These are phyloP conservation scores for Samia ricini DNA, from an alignment of 1,140 invertebrate genomes.

Conservation along the genomic window DNA sequence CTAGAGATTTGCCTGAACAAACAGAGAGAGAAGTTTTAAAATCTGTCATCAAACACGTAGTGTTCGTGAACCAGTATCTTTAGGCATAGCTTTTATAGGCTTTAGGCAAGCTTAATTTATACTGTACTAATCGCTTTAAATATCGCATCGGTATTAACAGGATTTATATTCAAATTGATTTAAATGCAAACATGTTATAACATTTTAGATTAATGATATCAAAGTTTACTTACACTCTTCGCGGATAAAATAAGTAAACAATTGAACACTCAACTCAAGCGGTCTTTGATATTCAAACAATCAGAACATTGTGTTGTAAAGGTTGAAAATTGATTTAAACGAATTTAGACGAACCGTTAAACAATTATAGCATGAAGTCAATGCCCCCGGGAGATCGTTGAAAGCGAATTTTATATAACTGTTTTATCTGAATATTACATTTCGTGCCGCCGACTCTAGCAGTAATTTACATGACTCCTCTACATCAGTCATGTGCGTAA, in stretches of 20 bases:
- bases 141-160: too few relatives aligned
- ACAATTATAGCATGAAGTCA: background rate
- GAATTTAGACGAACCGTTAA: background rate
- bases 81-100: too few relatives aligned
- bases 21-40: too few relatives aligned
- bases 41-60: too few relatives aligned
- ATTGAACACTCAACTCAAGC: background rate
- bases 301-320: background rate
- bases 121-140: too few relatives aligned
- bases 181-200: background rate
- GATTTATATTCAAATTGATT: too few relatives aligned
- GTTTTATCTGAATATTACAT: background rate
- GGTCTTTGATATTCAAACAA: background rate
- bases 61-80: too few relatives aligned
- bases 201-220: background rate
- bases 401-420: background rate
- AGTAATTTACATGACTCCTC: background rate
- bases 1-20: too few relatives aligned
- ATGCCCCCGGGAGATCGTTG: background rate
- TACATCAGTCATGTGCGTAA: background rate
- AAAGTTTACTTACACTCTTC: background rate
- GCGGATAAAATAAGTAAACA: background rate
- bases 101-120: too few relatives aligned
- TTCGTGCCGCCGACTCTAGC: background rate
- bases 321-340: background rate